phyloP scores from a whole-genome alignment of 2,113 vertebrate species.

The Hassar affinis region DNA sequence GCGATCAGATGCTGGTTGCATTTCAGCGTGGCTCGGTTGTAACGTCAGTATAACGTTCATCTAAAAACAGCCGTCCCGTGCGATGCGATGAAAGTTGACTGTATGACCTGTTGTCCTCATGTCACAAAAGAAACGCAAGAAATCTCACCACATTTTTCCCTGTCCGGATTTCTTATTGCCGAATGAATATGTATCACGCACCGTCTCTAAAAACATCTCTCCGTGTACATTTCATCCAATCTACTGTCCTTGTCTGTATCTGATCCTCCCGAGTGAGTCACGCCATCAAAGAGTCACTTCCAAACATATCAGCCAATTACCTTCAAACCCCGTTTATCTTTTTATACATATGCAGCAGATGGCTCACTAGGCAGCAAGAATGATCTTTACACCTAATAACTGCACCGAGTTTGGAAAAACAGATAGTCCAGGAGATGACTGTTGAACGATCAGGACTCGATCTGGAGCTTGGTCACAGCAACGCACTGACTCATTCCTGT shows the following conservation, averaged over 20 bases:
- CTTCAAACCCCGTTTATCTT: conserved; percentile 2
- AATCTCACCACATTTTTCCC: background rate
- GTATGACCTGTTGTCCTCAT: background rate
- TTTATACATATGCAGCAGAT: conserved; percentile 8
- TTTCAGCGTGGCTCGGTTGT: background rate
- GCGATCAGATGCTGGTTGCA: background rate
- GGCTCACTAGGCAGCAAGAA: background rate
- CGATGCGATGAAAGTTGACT: background rate
- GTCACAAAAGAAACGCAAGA: background rate
- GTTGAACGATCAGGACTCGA: background rate
- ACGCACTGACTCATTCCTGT: background rate
- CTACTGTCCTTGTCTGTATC: background rate
- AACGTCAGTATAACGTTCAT: background rate
- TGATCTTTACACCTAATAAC: background rate
- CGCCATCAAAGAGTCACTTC: background rate
- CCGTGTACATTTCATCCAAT: background rate
- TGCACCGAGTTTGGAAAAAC: background rate
- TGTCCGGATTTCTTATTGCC: background rate
- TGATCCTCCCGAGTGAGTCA: background rate
- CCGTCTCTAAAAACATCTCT: background rate
- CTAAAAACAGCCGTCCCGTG: background rate
- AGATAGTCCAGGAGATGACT: background rate
- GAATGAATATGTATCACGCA: background rate
- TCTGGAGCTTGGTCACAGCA: background rate
- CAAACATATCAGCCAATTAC: background rate